Evolutionary conservation across 2,888 invertebrate species (phyloP).

Genomic region (Phortica okadai): DNA sequence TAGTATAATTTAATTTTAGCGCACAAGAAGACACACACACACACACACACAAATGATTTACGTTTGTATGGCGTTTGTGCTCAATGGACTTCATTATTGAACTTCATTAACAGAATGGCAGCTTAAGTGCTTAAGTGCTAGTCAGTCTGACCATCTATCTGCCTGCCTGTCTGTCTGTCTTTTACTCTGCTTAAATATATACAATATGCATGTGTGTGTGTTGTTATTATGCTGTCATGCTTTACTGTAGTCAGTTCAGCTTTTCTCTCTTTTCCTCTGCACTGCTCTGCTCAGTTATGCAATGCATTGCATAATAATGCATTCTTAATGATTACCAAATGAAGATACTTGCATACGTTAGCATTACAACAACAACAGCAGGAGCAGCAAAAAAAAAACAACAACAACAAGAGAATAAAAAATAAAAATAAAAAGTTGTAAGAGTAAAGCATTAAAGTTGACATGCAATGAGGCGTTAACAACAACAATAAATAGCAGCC

Average conservation of each 20-base stretch:
- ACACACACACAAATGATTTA: not conserved
- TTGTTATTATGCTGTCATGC: slow-evolving; percentile 4
- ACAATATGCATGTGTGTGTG: not conserved
- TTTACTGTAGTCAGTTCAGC: not conserved
- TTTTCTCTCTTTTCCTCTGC: not conserved
- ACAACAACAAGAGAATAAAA: too few relatives aligned
- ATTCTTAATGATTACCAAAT: slow-evolving; percentile 51
- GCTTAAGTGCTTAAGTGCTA: not conserved
- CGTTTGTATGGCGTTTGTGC: not conserved
- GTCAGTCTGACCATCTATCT: not conserved
- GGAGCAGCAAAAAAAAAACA: too few relatives aligned
- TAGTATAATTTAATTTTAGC: not conserved
- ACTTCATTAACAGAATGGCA: not conserved
- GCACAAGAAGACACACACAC: not conserved
- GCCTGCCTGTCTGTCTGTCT: not conserved
- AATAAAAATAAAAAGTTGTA: not conserved
- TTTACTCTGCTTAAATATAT: not conserved
- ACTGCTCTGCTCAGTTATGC: not conserved
- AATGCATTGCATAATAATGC: slow-evolving; percentile 7
- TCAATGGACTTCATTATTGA: not conserved
- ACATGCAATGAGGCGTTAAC: slow-evolving; percentile 23
- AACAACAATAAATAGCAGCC: slow-evolving; percentile 5
- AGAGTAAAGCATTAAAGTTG: slow-evolving; percentile 35
- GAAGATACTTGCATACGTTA: slow-evolving; percentile 61
- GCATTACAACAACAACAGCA: not conserved